These are phyloP conservation scores for Rotaria sp. DNA, from an alignment of 2,888 invertebrate genomes.

Conservation along the genomic window DNA sequence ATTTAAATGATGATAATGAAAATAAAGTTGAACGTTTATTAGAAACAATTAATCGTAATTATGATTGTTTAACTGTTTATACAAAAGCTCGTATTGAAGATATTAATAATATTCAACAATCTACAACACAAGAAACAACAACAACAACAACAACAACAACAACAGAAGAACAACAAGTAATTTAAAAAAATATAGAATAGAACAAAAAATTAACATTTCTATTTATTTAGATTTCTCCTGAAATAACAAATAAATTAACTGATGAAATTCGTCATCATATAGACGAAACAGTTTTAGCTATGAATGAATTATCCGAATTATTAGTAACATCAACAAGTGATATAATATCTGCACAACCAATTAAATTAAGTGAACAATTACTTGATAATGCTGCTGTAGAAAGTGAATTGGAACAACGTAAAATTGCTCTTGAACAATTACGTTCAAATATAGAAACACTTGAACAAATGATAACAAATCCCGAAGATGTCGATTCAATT, in stretches of 20 bases:
- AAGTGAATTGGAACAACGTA: conserved; percentile 26
- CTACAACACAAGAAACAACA: not conserved
- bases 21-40: not conserved
- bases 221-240: not conserved
- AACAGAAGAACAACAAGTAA: too few relatives aligned
- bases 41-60: not conserved
- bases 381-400: conserved; percentile 16
- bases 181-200: too few relatives aligned
- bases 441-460: not conserved
- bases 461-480: not conserved
- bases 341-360: not conserved
- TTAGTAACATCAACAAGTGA: not conserved
- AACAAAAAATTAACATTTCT: too few relatives aligned
- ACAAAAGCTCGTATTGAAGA: not conserved
- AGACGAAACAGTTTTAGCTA: not conserved
- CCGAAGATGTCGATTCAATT: not conserved
- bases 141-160: not conserved
- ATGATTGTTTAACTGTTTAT: not conserved
- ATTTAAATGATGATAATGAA: not conserved
- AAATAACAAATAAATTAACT: not conserved
- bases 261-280: not conserved
- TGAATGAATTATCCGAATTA: conserved; percentile 4
- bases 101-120: not conserved
- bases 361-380: conserved; percentile 28
- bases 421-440: not conserved